phyloP scores from a whole-genome alignment of 1,140 invertebrate genomes.

The Daktulosphaira vitifoliae region DNA sequence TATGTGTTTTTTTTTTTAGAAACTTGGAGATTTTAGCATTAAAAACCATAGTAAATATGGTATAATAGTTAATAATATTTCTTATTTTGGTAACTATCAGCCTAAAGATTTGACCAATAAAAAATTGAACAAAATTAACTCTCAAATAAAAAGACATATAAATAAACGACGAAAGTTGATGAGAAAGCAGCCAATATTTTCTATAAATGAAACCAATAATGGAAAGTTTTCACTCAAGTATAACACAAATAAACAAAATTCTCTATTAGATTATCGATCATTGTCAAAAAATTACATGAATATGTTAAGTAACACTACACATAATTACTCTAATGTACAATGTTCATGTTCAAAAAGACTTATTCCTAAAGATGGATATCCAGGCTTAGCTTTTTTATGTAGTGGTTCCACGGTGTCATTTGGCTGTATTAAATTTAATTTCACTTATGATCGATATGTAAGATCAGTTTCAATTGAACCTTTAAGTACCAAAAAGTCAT shows the following conservation, averaged over 20 bases:
- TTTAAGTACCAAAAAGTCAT: neutral
- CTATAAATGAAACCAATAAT: neutral
- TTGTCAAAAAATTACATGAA: neutral
- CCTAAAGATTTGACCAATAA: neutral
- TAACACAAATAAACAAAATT: neutral
- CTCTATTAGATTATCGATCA: neutral
- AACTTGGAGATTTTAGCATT: neutral
- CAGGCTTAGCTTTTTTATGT: neutral
- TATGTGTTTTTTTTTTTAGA: conserved; percentile 2
- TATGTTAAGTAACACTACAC: neutral
- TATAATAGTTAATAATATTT: conserved; percentile 17
- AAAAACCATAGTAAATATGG: conserved; percentile 22
- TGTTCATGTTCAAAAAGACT: conserved; percentile 11
- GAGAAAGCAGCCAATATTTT: neutral
- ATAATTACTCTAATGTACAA: neutral
- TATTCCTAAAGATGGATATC: conserved; percentile 3
- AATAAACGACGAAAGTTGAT: conserved; percentile 10
- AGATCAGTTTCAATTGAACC: neutral
- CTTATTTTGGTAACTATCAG: conserved; percentile 12
- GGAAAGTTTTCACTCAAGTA: neutral
- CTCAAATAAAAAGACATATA: neutral
- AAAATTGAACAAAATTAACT: conserved; percentile 9
- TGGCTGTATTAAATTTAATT: conserved; percentile 20
- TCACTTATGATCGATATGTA: neutral
- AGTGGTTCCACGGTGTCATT: conserved; percentile 10